Percentiles rank a stretch among this genome's conserved stretches.
These are phyloP conservation scores for Pteropus rufus DNA, from an alignment of 2,797 vertebrate species.

Conservation along the genomic window DNA sequence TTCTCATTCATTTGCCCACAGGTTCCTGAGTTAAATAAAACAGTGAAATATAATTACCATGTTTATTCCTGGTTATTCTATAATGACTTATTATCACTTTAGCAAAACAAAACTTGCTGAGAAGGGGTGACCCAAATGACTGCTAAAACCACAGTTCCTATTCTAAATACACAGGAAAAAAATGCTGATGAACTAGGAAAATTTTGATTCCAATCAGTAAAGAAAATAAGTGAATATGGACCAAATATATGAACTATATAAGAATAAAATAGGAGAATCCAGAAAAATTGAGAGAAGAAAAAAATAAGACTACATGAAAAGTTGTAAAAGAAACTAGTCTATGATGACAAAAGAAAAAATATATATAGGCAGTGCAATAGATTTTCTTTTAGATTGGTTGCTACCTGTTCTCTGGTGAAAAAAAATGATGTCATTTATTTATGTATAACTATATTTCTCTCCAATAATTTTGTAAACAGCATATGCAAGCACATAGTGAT, in stretches of 20 bases:
- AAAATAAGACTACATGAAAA: neutral
- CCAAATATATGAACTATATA: neutral
- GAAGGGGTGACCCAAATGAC: neutral
- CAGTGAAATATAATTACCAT: slow-evolving; percentile 23
- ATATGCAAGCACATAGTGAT: neutral
- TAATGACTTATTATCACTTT: neutral
- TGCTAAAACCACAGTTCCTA: neutral
- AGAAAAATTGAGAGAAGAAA: neutral
- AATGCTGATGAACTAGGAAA: neutral
- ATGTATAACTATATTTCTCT: neutral
- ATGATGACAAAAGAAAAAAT: neutral
- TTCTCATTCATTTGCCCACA: neutral
- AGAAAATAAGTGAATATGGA: neutral
- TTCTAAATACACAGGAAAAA: neutral
- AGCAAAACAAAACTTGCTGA: neutral
- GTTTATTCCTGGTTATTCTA: neutral
- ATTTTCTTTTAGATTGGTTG: neutral
- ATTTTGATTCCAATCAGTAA: neutral
- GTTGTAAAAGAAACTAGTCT: neutral
- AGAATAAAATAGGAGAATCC: neutral
- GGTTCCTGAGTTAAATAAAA: slow-evolving; percentile 71
- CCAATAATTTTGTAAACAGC: neutral
- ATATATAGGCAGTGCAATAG: neutral
- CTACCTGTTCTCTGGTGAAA: neutral
- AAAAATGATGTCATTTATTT: neutral